phyloP scores from a whole-genome alignment of 2,888 invertebrate genomes.

The Philhelius pedissequus region DNA sequence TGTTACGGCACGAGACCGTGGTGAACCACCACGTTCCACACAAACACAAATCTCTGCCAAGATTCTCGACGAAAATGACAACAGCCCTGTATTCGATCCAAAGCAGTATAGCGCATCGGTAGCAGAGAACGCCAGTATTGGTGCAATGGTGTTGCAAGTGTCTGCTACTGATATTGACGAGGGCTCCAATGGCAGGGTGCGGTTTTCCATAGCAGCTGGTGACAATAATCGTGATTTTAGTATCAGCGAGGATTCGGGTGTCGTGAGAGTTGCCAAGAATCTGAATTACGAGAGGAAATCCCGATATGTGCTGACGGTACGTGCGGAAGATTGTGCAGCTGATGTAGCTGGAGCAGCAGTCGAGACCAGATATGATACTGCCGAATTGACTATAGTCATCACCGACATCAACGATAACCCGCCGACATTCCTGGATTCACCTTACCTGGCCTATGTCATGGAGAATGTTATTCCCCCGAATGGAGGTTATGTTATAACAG shows the following conservation, averaged over 20 bases:
- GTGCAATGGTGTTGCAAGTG: constrained; percentile 93
- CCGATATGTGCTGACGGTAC: constrained; percentile 89
- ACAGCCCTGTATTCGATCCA: constrained; percentile 92
- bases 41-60: constrained; percentile 85
- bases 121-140: constrained; percentile 96
- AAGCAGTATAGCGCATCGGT: constrained; percentile 94
- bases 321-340: constrained; percentile 92
- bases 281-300: constrained; percentile 95
- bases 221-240: constrained; percentile 95
- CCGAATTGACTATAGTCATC: constrained; percentile 89
- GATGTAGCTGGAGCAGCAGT: constrained; percentile 80
- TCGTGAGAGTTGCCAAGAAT: constrained; percentile 94
- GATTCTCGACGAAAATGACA: constrained; percentile 93
- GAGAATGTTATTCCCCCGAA: constrained; percentile 92
- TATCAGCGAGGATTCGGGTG: constrained; percentile 94
- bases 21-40: constrained; percentile 88
- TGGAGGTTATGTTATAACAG: constrained; percentile 88
- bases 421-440: constrained; percentile 96
- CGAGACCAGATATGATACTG: constrained; percentile 85
- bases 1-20: constrained; percentile 92
- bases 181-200: constrained; percentile 92
- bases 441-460: constrained; percentile 95
- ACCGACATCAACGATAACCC: constrained; percentile 96
- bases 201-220: constrained; percentile 93
- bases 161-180: constrained; percentile 94